A percentile compares a stretch with the other conserved stretches of the same genome.
These are phyloP conservation scores for Ptychochromis oligacanthus DNA, from an alignment of 2,113 vertebrate species.

Conservation along the genomic window DNA sequence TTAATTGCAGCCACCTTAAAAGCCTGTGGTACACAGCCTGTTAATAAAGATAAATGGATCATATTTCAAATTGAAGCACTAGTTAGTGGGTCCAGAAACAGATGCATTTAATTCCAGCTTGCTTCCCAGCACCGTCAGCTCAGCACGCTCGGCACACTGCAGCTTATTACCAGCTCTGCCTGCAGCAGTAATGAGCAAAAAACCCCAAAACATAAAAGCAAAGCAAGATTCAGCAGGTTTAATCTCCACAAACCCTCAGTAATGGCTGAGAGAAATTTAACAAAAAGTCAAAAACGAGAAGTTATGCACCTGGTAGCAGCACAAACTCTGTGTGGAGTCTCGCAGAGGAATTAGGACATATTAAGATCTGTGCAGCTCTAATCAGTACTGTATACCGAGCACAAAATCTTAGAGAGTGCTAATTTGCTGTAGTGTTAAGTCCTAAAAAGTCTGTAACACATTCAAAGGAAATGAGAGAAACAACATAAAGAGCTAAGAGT, in stretches of 20 bases:
- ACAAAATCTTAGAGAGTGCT: no score
- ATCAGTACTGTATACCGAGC: no score
- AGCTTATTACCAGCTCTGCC: not conserved
- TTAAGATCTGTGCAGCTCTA: no score
- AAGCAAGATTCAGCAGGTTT: not conserved
- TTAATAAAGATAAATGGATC: not conserved
- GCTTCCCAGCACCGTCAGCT: not conserved
- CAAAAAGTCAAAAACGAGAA: not conserved
- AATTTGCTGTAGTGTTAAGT: not conserved
- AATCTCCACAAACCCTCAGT: not conserved
- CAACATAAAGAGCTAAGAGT: not conserved
- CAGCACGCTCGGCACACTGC: not conserved
- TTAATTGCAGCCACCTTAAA: no score
- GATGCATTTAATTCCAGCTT: not conserved
- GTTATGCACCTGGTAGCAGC: not conserved
- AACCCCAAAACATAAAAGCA: not conserved
- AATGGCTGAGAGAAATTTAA: not conserved
- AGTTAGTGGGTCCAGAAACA: not conserved
- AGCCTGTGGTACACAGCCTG: not conserved
- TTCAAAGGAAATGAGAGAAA: not conserved
- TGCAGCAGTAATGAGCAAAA: not conserved
- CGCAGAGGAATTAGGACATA: not conserved
- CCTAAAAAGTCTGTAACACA: not conserved
- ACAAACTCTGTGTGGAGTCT: no score
- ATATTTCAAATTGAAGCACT: not conserved